A percentile compares a stretch with the other conserved stretches of the same genome.
phyloP scores from a whole-genome alignment of 2,888 invertebrate genomes.

The Pollenia angustigena region DNA sequence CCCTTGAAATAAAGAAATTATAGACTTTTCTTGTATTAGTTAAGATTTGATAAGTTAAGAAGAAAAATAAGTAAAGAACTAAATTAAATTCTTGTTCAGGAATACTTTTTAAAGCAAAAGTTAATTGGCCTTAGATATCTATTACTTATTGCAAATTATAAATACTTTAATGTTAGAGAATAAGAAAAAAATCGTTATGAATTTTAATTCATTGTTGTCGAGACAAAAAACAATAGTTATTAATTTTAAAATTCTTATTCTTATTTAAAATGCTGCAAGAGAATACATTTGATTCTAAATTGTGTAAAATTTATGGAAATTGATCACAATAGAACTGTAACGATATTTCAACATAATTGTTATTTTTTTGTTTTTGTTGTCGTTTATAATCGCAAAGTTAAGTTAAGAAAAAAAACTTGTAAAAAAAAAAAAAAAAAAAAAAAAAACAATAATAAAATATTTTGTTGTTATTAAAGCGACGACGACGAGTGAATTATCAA shows the following conservation, averaged over 20 bases:
- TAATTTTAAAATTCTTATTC: conserved; percentile 62
- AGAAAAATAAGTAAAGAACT: too few species aligned
- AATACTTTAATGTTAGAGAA: too few species aligned
- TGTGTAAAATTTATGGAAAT: conserved; percentile 73
- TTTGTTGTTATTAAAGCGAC: conserved; percentile 43
- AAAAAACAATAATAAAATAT: conserved; percentile 43
- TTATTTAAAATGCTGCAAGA: conserved; percentile 65
- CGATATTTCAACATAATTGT: conserved; percentile 72
- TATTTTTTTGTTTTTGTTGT: conserved; percentile 5
- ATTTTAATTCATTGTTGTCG: conserved; percentile 38
- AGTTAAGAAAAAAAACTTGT: conserved; percentile 12
- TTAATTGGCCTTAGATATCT: too few species aligned
- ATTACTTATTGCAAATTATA: too few species aligned
- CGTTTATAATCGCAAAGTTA: conserved; percentile 54
- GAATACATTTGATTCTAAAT: conserved; percentile 62
- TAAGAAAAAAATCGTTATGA: conserved; percentile 13
- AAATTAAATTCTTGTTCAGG: too few species aligned
- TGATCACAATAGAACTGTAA: conserved; percentile 73
- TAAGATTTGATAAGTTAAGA: too few species aligned
- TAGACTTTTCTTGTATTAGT: too few species aligned
- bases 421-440: background rate
- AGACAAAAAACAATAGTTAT: conserved; percentile 69
- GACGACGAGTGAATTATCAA: conserved; percentile 69
- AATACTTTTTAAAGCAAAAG: too few species aligned
- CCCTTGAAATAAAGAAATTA: too few species aligned